These are phyloP conservation scores for Lepetodrilus schrolli DNA, from an alignment of 2,888 invertebrate genomes.

Conservation along the genomic window DNA sequence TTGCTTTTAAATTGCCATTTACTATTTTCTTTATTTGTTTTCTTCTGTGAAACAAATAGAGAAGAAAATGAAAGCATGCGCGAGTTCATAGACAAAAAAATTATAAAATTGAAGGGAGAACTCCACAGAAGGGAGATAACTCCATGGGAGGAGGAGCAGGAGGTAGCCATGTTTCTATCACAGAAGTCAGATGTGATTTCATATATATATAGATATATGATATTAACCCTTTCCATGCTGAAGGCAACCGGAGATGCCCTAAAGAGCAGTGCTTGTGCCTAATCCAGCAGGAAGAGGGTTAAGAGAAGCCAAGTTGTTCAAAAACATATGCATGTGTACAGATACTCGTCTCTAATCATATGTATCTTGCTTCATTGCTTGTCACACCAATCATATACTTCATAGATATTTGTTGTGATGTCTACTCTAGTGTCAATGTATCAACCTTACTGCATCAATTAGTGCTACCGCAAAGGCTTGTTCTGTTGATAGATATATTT, in stretches of 20 bases:
- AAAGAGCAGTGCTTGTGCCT: too few species aligned
- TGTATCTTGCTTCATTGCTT: neutral
- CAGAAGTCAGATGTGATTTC: neutral
- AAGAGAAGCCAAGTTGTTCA: neutral
- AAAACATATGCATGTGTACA: constrained; percentile 21
- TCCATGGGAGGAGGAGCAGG: neutral
- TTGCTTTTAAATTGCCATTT: neutral
- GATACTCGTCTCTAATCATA: neutral
- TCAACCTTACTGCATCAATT: neutral
- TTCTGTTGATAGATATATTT: too few species aligned
- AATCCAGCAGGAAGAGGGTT: too few species aligned
- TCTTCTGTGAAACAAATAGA: neutral
- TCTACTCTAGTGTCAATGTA: too few species aligned
- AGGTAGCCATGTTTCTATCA: neutral
- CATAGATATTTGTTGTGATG: neutral
- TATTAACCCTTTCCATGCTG: too few species aligned
- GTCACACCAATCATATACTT: neutral
- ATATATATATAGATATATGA: neutral
- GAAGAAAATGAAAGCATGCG: neutral
- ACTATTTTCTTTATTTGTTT: neutral
- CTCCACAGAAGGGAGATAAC: too few species aligned
- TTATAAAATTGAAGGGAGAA: too few species aligned
- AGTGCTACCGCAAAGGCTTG: constrained; percentile 3
- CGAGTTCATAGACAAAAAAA: neutral
- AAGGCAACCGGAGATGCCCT: too few species aligned